Evolutionary conservation across 2,888 invertebrate genomes (phyloP).

Genomic region (Cheilosia soror): DNA sequence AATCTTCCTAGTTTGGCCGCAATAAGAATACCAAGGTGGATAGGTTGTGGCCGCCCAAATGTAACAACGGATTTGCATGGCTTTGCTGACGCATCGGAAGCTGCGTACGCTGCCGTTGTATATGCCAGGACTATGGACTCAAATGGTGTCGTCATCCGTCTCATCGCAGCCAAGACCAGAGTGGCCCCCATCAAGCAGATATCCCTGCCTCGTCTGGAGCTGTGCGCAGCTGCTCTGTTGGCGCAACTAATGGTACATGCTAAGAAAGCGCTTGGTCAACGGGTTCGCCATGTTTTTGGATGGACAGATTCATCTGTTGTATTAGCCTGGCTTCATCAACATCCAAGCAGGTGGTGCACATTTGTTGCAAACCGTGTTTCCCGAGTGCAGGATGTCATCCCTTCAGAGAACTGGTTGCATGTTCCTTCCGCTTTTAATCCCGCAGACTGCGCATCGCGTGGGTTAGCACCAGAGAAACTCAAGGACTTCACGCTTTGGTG

Average conservation of each 20-base stretch:
- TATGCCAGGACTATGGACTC: no score
- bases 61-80: no score
- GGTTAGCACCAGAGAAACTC: not conserved
- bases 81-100: no score
- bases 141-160: no score
- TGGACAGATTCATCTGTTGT: slow-evolving; percentile 18
- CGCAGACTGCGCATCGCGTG: not conserved
- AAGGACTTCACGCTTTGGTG: not conserved
- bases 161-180: no score
- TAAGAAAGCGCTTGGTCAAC: not conserved
- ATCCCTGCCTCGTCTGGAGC: no score
- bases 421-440: not conserved
- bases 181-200: no score
- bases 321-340: slow-evolving; percentile 17
- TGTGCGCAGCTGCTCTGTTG: not conserved
- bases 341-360: slow-evolving; percentile 26
- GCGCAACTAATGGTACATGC: not conserved
- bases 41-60: no score
- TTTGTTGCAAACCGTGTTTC: slow-evolving; percentile 18
- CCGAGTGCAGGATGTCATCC: slow-evolving; percentile 17
- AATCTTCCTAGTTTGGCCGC: no score
- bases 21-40: no score
- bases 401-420: slow-evolving; percentile 18
- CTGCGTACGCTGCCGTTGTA: no score
- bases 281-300: slow-evolving; percentile 7